Base-by-base conservation (phyloP, 1,140 invertebrate species). In the Rhopalosiphum maidis region DNA sequence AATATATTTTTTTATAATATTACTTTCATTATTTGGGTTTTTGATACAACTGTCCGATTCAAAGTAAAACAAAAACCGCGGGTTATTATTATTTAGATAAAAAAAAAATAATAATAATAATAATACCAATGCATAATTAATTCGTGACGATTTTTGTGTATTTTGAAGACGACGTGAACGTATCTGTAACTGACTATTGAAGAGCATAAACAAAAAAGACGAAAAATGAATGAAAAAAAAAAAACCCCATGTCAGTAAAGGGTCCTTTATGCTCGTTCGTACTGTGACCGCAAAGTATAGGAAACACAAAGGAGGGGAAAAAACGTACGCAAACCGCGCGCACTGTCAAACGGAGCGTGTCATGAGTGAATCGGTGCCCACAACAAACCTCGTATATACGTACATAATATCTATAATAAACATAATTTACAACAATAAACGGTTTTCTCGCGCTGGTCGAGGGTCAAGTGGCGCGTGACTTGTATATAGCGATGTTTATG, bases 381-480 rank as follows among this genome's bases (percentile, higher is more conserved):
- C 87, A 23, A 89, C 87, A 89, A 89, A 89, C 87, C 48, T 90
- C 25, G 21, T 55, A 41, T 43, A 25, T 35, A 55, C 35, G 88
- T 89, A 55, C n/a, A 35, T 54, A 89, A 88, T 68, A 77, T 77
- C 60, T 35, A 77, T 77, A 23, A 60, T 60, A 90, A 60, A 90
- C 87, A 89, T 89, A 89, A 54, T 89, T 89, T 89, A 91, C 68
- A 91, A 91, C 90, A 91, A 91, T 77, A 92, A 92, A 51, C 91
- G 91, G 8, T 92, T 92, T 83, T 92, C 90, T 91, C 68, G 60
- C 41, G 25, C 41, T 54, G 43, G 30, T 92, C 46, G 91, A 54
- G 91, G 91, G 91, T 92, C 91, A 83, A 83, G 77, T 92, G 91
- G 48, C 91, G 91, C 91, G 91, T 92, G 91, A 83, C 91, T 41